These are phyloP conservation scores for Heliconius ismenius DNA, from an alignment of 2,888 invertebrate genomes.

Conservation along the genomic window DNA sequence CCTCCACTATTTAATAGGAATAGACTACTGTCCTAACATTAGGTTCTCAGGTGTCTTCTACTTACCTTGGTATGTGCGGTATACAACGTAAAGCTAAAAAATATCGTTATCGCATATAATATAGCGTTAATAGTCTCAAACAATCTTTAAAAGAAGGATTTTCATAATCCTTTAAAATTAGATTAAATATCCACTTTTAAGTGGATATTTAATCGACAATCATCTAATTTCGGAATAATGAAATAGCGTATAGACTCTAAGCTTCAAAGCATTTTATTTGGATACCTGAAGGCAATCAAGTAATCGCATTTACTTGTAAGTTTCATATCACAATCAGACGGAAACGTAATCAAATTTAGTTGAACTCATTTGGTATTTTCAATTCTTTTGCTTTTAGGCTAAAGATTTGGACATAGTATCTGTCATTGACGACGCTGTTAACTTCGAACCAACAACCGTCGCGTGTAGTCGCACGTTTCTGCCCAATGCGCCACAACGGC, in stretches of 20 bases:
- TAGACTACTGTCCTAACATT: no score
- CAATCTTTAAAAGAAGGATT: not conserved
- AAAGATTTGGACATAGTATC: not conserved
- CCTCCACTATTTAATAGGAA: no score
- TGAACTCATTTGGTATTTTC: slow-evolving; percentile 10
- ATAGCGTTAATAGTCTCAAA: not conserved
- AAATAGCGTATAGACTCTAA: not conserved
- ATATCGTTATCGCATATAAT: no score
- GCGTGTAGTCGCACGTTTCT: no score
- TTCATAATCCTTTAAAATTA: not conserved
- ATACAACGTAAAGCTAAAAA: no score
- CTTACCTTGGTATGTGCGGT: no score
- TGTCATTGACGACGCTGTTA: no score
- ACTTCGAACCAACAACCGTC: no score
- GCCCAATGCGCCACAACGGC: no score
- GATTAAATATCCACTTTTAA: not conserved
- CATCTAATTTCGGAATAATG: not conserved
- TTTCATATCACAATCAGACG: slow-evolving; percentile 35
- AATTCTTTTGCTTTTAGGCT: not conserved
- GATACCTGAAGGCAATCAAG: slow-evolving; percentile 31
- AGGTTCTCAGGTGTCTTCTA: no score
- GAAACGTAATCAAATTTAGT: slow-evolving; percentile 33
- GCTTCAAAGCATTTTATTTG: slow-evolving; percentile 2
- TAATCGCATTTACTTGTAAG: slow-evolving; percentile 34
- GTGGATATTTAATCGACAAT: not conserved